Base-by-base conservation (phyloP, 2,888 invertebrate genomes). In the Andrena hattorfiana region DNA sequence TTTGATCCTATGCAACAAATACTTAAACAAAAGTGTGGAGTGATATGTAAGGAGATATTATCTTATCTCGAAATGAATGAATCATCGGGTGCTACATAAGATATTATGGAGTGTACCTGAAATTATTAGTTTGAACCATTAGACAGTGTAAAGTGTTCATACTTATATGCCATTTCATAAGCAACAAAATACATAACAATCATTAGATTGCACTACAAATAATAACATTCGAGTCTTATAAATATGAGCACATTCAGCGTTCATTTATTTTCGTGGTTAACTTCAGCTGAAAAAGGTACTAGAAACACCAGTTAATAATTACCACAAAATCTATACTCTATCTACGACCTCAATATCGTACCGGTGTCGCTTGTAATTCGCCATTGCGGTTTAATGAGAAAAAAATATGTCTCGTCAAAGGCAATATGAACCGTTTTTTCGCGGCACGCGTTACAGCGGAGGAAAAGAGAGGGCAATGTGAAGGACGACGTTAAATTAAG, bases 221-320 rank as follows among this genome's bases (percentile, higher is more conserved):
- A n/a, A 56, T 6, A 7, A 7, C 10, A 20, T 54, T 54, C n/a
- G n/a, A 63, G n/a, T 28, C 23, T 13, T 48, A 23, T 49, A 76
- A 63, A 56, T 49, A 63, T 62, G 49, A 75, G 16, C 60, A 82
- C 16, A 67, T 56, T 51, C 30, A 51, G 60, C 2, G 1, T 62
- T 28, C 5, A 10, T 30, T 26, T 54, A 69, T 48, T 48, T 56
- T 5, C 26, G 4, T n/a, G 3, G 13, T 30, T 48, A 82, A 70
- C 0, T 8, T 60, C 20, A 42, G 76, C 71, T 83, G 83, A 71
- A 83, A 83, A 82, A 23, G 42, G 49, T 13, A 30, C 54, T 60
- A 74, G 2, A 32, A 42, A 51, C 49, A 82, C 6, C 23, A 73
- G 10, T 64, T 82, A 69, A 51, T 74, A 63, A 64, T 56, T 73